A percentile compares a stretch with the other conserved stretches of the same genome.
phyloP scores from a whole-genome alignment of 2,888 invertebrate genomes.

The Petrolisthes cinctipes region DNA sequence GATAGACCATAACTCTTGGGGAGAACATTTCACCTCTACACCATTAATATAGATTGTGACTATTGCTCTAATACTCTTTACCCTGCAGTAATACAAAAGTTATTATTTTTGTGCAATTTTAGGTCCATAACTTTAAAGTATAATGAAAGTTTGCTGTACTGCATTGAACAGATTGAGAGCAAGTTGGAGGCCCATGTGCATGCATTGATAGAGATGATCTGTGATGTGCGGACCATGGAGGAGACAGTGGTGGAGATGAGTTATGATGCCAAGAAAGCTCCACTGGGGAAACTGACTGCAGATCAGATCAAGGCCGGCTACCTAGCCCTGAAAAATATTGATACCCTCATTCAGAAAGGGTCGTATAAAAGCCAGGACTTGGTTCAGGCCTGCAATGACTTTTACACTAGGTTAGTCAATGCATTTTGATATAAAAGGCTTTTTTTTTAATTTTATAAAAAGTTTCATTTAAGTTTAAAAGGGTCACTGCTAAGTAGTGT shows the following conservation, averaged over 20 bases:
- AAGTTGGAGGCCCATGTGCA: constrained; percentile 76
- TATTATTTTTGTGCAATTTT: background rate
- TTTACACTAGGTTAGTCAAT: constrained; percentile 70
- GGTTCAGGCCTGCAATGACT: constrained; percentile 72
- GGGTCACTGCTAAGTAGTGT: background rate
- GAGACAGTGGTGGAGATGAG: constrained; percentile 83
- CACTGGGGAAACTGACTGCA: constrained; percentile 70
- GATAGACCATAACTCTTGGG: no score
- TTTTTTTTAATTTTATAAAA: background rate
- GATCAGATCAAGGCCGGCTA: constrained; percentile 84
- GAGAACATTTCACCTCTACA: no score
- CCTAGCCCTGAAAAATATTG: constrained; percentile 80
- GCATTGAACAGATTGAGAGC: constrained; percentile 54
- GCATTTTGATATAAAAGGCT: background rate
- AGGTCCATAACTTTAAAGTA: background rate
- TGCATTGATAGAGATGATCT: constrained; percentile 85
- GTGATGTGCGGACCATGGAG: constrained; percentile 93
- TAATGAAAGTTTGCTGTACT: background rate
- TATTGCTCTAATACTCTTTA: no score
- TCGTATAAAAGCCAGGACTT: constrained; percentile 68
- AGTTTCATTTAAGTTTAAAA: background rate
- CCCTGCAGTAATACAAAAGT: no score
- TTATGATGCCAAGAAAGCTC: constrained; percentile 79
- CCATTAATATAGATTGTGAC: no score
- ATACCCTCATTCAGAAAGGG: constrained; percentile 69